Percentiles rank a stretch among this genome's conserved stretches.
Conservation (phyloP, 2,113 vertebrate genomes). For the Galemys pyrenaicus region DNA sequence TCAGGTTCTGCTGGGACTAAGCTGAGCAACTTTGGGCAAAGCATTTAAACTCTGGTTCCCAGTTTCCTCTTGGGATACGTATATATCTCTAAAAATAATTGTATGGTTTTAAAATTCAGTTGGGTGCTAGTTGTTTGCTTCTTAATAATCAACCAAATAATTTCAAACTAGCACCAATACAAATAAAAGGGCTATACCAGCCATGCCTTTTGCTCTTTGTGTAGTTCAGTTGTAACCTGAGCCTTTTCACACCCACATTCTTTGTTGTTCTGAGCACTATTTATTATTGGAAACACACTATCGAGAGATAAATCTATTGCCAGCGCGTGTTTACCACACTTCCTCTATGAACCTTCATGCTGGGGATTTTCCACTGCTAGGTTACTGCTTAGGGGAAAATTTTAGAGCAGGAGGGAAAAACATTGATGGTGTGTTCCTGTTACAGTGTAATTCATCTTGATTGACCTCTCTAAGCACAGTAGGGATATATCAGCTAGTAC, state of each 20-base stretch:
- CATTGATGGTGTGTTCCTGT: slow-evolving; percentile 77
- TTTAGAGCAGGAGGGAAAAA: slow-evolving; percentile 83
- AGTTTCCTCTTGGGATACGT: not conserved
- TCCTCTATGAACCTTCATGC: slow-evolving; percentile 70
- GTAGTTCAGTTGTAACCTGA: not conserved
- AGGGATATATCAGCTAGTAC: not conserved
- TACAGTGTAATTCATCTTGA: slow-evolving; percentile 78
- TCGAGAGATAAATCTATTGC: slow-evolving; percentile 58
- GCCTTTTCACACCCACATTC: slow-evolving; percentile 44
- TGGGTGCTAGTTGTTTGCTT: not conserved
- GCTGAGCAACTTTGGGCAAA: not conserved
- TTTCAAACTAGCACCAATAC: not conserved
- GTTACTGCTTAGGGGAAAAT: slow-evolving; percentile 84
- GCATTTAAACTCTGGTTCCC: not conserved
- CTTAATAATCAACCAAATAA: not conserved
- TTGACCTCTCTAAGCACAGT: slow-evolving; percentile 78
- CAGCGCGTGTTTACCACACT: slow-evolving; percentile 82
- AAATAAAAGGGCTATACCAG: not conserved
- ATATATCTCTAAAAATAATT: not conserved
- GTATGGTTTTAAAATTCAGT: slow-evolving; percentile 1
- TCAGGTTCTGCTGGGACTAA: not conserved
- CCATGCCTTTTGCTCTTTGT: not conserved
- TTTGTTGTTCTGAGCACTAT: slow-evolving; percentile 30
- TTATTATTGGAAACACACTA: slow-evolving; percentile 60
- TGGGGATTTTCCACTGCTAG: slow-evolving; percentile 88